Evolutionary conservation across 2,797 vertebrate genomes (phyloP).

Genomic region (Coendou prehensilis): DNA sequence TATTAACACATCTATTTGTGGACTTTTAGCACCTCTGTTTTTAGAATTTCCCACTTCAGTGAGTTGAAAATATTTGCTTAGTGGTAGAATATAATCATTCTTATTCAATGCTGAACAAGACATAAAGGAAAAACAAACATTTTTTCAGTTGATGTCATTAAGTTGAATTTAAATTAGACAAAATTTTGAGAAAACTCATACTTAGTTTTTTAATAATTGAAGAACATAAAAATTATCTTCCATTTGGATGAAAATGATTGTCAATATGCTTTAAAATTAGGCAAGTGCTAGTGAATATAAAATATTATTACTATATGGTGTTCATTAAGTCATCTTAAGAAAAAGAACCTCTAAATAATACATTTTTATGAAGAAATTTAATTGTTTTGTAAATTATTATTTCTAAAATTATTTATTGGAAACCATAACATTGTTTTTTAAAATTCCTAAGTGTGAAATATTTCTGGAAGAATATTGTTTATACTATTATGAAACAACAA

Average conservation of each 20-base stretch:
- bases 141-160: neutral
- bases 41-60: neutral
- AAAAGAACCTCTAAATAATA: neutral
- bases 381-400: neutral
- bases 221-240: neutral
- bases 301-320: neutral
- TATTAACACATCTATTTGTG: neutral
- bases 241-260: neutral
- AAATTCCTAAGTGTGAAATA: neutral
- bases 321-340: neutral
- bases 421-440: neutral
- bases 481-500: neutral
- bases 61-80: neutral
- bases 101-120: neutral
- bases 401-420: neutral
- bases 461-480: conserved; percentile 2
- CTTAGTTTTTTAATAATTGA: neutral
- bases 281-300: neutral
- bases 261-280: conserved; percentile 31
- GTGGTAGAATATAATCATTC: neutral
- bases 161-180: neutral
- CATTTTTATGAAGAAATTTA: neutral
- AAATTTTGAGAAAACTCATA: neutral
- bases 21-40: no score
- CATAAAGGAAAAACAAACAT: neutral